Evolutionary conservation across 2,888 invertebrate species (phyloP).

Genomic region (Adela reaumurella): DNA sequence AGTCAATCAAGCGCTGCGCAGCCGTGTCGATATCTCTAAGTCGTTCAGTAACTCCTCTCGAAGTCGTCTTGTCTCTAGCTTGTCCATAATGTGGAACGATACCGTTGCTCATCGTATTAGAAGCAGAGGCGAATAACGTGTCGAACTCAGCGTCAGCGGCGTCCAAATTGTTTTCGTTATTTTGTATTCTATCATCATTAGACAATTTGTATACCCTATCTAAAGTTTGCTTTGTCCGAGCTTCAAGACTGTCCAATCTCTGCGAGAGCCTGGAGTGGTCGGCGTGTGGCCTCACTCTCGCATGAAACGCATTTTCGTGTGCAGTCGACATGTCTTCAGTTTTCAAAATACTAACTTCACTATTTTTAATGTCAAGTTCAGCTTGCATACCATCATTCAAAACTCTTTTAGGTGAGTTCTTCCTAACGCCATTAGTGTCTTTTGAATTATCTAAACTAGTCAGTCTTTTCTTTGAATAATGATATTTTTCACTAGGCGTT

Average conservation of each 20-base stretch:
- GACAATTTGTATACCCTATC: conserved; percentile 64
- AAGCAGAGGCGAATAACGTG: conserved; percentile 31
- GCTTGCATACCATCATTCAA: conserved; percentile 26
- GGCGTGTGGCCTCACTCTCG: conserved; percentile 32
- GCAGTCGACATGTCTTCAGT: conserved; percentile 39
- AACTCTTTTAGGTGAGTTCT: conserved; percentile 28
- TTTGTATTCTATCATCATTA: conserved; percentile 24
- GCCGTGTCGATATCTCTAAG: conserved; percentile 50
- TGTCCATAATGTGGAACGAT: conserved; percentile 14
- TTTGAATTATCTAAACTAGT: conserved; percentile 50
- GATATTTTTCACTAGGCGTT: conserved; percentile 51
- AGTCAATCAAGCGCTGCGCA: conserved; percentile 52
- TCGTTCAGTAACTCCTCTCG: conserved; percentile 43
- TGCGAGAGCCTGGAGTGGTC: conserved; percentile 46
- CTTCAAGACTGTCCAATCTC: conserved; percentile 62
- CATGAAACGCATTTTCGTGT: conserved; percentile 26
- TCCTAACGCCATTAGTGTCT: conserved; percentile 35
- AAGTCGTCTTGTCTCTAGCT: conserved; percentile 27
- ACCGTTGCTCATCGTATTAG: conserved; percentile 21
- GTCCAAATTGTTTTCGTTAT: conserved; percentile 41
- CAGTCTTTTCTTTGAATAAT: conserved; percentile 55
- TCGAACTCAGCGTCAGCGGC: conserved; percentile 33
- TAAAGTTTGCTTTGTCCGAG: conserved; percentile 63
- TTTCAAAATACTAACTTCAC: conserved; percentile 22
- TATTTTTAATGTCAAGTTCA: conserved; percentile 19